A percentile compares a stretch with the other conserved stretches of the same genome.
Evolutionary conservation across 2,113 vertebrate genomes (phyloP).

Genomic region (Dascyllus trimaculatus): DNA sequence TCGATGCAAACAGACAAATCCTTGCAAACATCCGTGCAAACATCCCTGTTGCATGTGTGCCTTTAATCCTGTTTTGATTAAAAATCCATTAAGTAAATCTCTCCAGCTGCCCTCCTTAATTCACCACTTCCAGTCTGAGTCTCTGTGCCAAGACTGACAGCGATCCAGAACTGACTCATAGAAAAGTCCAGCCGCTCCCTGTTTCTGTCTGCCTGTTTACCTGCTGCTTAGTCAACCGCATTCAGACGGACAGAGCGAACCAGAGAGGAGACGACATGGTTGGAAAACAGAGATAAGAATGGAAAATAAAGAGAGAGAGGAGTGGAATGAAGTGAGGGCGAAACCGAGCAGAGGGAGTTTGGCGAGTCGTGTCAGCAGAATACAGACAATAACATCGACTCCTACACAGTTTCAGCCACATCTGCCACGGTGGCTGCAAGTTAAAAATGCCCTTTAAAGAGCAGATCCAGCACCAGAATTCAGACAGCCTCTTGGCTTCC

Average conservation of each 20-base stretch:
- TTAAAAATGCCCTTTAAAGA: conserved; percentile 59
- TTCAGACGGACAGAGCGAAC: neutral
- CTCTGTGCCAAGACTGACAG: conserved; percentile 28
- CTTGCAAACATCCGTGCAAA: neutral
- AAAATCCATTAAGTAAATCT: conserved; percentile 50
- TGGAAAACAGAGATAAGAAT: neutral
- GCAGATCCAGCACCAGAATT: conserved; percentile 21
- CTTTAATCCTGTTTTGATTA: conserved; percentile 64
- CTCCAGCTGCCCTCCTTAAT: conserved; percentile 44
- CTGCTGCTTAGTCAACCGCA: conserved; percentile 22
- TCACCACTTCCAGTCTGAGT: conserved; percentile 27
- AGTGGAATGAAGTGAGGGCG: conserved; percentile 1
- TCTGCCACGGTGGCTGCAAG: conserved; percentile 31
- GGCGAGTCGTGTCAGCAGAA: conserved; percentile 28
- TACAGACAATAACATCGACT: conserved; percentile 20
- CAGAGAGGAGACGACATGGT: neutral
- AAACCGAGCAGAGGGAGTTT: neutral
- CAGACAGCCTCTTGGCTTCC: conserved; percentile 5
- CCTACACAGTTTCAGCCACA: neutral
- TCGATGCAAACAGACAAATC: too few species aligned
- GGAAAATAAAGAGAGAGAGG: neutral
- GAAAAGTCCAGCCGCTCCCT: conserved; percentile 8
- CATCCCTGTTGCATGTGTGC: neutral
- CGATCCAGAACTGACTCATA: conserved; percentile 33
- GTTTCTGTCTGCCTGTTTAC: conserved; percentile 5